Evolutionary conservation across 2,888 invertebrate species (phyloP), one percentile per base, ranked within the genome.

Genomic region (Drosophila diplacantha): DNA sequence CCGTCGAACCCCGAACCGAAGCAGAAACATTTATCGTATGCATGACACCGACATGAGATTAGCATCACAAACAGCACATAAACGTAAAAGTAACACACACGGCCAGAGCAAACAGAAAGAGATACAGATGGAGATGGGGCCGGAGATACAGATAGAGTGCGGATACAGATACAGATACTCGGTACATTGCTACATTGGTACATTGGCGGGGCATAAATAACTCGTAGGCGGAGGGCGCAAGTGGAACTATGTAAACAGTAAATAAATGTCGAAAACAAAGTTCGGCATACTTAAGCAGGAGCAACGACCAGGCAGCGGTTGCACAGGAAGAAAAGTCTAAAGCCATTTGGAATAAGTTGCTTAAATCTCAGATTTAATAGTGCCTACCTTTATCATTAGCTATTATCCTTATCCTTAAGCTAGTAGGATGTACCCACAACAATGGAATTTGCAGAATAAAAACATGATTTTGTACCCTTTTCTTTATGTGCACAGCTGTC

Each of bases 51-150:
- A 74, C 81, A 72, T 71, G 75, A 83, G 78, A 79, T 79, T 79
- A 79, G 78, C 83, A 79, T 79, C 78, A 81, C 78, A 79, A 81
- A 83, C 78, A 79, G 83, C 75, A 79, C 78, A 83, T 79, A 83
- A 79, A 77, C 75, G 74, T 79, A 75, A 83, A 77, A 77, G 73
- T 79, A 78, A 78, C 74, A 81, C 66, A 71, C 70, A 49, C 49
- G 49, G 29, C 29, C 52, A 44, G 57, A 50, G 62, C 39, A 60
- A 60, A 60, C 60, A 60, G 46, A 60, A 34, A 39, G 32, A 61
- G 31, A 65, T 60, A 66, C 41, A 72, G 38, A 55, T 61, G 58
- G 38, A 53, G 46, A 55, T 22, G 29, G 50, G 47, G 46, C 44
- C 20, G 46, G 26, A 34, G 56, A 54, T 71, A 63, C 44, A 39